phyloP scores from a whole-genome alignment of 2,113 vertebrate species.

The Arvicanthis niloticus region DNA sequence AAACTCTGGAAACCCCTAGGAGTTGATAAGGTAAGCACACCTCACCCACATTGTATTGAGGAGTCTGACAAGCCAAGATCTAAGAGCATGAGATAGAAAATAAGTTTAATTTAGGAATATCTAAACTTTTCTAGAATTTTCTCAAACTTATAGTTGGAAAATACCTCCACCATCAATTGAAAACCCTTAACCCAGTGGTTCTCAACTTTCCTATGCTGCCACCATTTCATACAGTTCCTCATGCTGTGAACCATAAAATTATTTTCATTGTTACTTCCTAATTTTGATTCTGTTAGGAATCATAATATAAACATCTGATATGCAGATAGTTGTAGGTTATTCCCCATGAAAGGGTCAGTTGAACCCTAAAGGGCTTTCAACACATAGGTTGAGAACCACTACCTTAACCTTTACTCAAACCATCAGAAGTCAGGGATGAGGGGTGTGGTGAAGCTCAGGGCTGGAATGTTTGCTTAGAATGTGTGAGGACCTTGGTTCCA shows the following conservation, averaged over 20 bases:
- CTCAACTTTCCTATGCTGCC: background rate
- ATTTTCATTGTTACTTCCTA: background rate
- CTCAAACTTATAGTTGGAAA: background rate
- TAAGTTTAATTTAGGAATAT: background rate
- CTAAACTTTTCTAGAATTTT: background rate
- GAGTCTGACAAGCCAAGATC: background rate
- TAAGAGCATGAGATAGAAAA: background rate
- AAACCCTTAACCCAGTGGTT: background rate
- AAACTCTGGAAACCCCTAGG: slow-evolving; percentile 9
- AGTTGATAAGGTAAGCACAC: background rate
- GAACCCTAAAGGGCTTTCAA: background rate
- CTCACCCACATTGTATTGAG: background rate
- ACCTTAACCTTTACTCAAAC: background rate
- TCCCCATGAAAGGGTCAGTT: background rate
- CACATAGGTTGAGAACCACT: background rate
- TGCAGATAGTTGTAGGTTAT: background rate
- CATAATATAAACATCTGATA: background rate
- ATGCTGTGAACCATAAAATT: background rate
- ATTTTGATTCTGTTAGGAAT: background rate
- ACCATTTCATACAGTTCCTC: background rate
- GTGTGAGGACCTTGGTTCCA: background rate
- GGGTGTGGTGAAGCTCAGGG: background rate
- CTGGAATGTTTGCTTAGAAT: background rate
- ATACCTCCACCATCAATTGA: background rate
- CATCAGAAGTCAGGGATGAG: background rate